Evolutionary conservation across 2,888 invertebrate species (phyloP).

Genomic region (Pardosa pseudoannulata): DNA sequence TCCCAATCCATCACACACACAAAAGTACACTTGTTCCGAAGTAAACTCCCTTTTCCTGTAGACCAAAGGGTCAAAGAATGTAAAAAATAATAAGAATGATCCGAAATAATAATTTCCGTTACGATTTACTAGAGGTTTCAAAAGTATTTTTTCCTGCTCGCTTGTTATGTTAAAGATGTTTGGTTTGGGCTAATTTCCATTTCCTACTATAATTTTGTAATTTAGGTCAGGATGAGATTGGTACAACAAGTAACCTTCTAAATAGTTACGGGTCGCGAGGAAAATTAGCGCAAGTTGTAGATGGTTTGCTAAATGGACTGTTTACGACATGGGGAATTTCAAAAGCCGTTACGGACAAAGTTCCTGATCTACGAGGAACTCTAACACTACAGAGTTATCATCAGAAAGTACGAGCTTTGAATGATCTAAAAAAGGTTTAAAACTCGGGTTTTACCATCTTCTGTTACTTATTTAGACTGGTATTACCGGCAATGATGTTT

Average conservation of each 20-base stretch:
- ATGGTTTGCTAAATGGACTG: too few relatives aligned
- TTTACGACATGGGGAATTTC: too few relatives aligned
- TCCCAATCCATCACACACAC: background rate
- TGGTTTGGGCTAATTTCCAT: background rate
- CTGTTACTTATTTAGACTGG: too few relatives aligned
- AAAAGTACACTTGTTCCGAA: background rate
- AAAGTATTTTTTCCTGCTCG: background rate
- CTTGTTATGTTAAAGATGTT: background rate
- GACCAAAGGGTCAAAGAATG: background rate
- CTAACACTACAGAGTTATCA: too few relatives aligned
- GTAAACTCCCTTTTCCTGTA: background rate
- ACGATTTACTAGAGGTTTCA: background rate
- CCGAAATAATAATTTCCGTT: background rate
- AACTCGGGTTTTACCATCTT: too few relatives aligned
- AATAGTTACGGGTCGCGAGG: background rate
- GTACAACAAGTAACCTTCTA: background rate
- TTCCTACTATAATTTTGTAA: background rate
- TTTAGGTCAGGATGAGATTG: background rate
- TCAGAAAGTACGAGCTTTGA: too few relatives aligned
- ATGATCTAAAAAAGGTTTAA: too few relatives aligned
- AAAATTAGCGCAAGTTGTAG: background rate
- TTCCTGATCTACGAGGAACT: too few relatives aligned
- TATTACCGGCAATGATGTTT: too few relatives aligned
- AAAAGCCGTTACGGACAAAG: too few relatives aligned
- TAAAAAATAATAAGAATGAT: background rate